These are phyloP conservation scores for Lasiurus cinereus DNA, from an alignment of 2,113 vertebrate species.

Conservation along the genomic window DNA sequence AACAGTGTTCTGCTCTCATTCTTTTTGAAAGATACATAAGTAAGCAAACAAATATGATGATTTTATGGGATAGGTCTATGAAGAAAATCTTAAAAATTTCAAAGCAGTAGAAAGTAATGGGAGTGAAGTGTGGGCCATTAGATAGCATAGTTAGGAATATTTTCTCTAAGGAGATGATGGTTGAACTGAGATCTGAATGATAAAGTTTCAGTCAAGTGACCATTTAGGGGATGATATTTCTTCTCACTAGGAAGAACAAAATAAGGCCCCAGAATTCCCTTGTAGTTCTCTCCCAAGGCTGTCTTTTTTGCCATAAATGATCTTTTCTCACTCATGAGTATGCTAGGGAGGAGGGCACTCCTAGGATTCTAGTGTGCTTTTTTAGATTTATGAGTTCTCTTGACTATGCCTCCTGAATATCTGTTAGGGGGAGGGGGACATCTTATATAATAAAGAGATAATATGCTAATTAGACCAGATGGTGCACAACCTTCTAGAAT, in stretches of 20 bases:
- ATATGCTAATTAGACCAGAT: no score
- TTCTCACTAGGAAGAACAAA: neutral
- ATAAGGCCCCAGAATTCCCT: neutral
- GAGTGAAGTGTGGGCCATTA: neutral
- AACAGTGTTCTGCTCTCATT: neutral
- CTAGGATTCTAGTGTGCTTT: neutral
- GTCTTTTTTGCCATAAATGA: neutral
- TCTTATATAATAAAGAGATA: no score
- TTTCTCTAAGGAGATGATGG: neutral
- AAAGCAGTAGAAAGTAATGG: neutral
- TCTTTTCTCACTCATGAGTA: neutral
- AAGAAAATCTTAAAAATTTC: neutral
- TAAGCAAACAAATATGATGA: neutral
- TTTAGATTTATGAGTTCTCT: conserved; percentile 2
- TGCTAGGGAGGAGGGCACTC: neutral
- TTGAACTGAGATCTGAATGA: neutral
- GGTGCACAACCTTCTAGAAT: no score
- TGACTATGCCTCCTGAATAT: neutral
- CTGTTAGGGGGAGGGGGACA: neutral
- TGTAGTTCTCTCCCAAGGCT: neutral
- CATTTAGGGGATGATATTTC: neutral
- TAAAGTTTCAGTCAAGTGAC: neutral
- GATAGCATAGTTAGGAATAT: neutral
- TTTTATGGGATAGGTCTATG: neutral
- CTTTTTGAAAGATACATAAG: neutral